Evolutionary conservation across 2,888 invertebrate species (phyloP), one percentile per base, ranked within the genome.

Genomic region (Octonoba sinensis): DNA sequence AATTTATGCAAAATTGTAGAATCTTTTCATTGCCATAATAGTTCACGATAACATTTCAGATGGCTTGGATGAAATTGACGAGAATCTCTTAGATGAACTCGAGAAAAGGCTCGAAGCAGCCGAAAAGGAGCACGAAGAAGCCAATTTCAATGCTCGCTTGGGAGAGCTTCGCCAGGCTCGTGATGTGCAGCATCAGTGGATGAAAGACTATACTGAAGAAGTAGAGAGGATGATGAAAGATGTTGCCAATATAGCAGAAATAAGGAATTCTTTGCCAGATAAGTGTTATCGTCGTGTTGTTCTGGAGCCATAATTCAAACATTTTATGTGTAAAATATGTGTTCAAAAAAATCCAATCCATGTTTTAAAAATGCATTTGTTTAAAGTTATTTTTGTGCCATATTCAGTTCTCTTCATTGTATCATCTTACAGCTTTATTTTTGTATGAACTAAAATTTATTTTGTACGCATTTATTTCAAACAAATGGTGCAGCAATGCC

Each of bases 201-300:
- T 95, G 86, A 93, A 94, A 82, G 92, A 93, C 86, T 95, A 96
- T 86, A 93, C 93, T 87, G 93, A 93, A 16, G 94, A 96, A 87
- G 91, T 95, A 64, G 90, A 89, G 60, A 90, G 91, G 78, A 90
- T 96, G 15, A 90, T 91, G 84, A 89, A 89, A 1, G 96, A 97
- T 88, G 96, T 97, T 3, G 91, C 92, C 11, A 96, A 96, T 87
- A 92, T 97, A 69, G 93, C 93, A 86, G 92, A 93, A 70, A 96
- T 97, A 86, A 91, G 93, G 1, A 92, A 92, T 72, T 92, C 95
- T 76, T 90, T 97, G 83, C 97, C 97, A 0, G 91, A 91, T 22
- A 87, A 87, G 75, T 97, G 97, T 89, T 95, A 92, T 89, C 47
- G 84, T 24, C 64, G 85, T 18, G 65, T 84, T 4, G 78, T 78